These are phyloP conservation scores for Oxyruncus cristatus DNA, from an alignment of 2,113 vertebrate species.

Conservation along the genomic window DNA sequence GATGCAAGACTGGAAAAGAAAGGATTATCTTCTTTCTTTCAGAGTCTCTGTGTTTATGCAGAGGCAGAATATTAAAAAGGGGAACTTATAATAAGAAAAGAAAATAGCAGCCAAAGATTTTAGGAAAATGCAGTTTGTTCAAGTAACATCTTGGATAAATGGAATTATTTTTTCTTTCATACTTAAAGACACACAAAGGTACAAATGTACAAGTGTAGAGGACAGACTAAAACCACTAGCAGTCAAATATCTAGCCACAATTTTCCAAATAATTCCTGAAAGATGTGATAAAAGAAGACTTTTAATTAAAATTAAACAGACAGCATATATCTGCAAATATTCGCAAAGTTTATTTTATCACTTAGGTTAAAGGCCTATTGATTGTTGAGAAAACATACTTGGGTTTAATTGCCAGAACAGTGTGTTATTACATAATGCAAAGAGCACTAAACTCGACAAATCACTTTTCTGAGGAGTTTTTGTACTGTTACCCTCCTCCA, in stretches of 20 bases:
- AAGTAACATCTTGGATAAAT: neutral
- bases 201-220: neutral
- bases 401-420: neutral
- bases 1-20: neutral
- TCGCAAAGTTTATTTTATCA: neutral
- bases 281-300: neutral
- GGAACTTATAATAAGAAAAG: neutral
- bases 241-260: neutral
- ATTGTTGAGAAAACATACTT: neutral
- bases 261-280: neutral
- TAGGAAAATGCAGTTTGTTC: neutral
- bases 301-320: neutral
- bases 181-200: neutral
- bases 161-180: neutral
- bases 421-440: neutral
- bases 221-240: neutral
- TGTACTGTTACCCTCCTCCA: neutral
- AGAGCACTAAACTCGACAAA: neutral
- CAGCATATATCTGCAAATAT: neutral
- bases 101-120: neutral
- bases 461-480: neutral
- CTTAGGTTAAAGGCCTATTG: neutral
- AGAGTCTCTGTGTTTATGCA: neutral
- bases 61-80: neutral
- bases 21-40: neutral